Evolutionary conservation across 2,113 vertebrate genomes (phyloP).

Genomic region (Oncorhynchus kisutch): DNA sequence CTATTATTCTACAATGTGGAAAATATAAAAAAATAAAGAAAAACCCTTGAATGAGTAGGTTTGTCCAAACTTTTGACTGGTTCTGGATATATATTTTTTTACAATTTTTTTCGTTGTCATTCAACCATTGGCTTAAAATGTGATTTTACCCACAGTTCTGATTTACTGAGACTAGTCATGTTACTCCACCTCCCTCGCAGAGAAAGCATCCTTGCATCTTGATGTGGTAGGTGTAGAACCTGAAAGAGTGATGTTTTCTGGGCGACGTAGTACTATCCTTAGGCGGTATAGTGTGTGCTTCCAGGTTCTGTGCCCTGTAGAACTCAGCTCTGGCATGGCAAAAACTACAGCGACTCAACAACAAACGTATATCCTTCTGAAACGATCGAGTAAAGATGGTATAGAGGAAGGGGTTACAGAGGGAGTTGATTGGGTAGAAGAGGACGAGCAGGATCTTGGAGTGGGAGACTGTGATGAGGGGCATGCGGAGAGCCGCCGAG

Average conservation of each 20-base stretch:
- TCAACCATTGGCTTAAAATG: no score
- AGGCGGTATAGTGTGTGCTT: conserved; percentile 56
- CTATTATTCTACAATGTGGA: no score
- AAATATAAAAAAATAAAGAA: no score
- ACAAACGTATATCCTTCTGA: conserved; percentile 80
- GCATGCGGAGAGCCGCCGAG: conserved; percentile 85
- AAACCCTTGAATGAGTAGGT: no score
- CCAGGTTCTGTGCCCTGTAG: conserved; percentile 76
- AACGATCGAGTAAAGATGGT: conserved; percentile 91
- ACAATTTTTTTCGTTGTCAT: no score
- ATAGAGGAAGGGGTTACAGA: conserved; percentile 91
- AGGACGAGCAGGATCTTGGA: conserved; percentile 91
- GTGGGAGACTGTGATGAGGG: conserved; percentile 91
- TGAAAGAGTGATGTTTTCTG: conserved; percentile 42
- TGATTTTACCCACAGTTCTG: no score
- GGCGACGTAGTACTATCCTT: conserved; percentile 22
- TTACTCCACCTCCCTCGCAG: conserved; percentile 55
- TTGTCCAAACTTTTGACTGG: no score
- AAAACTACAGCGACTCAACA: conserved; percentile 82
- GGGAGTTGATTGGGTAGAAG: conserved; percentile 93
- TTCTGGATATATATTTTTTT: no score
- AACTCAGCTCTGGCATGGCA: conserved; percentile 71
- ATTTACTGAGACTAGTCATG: conserved; percentile 41
- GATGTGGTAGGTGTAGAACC: conserved; percentile 62
- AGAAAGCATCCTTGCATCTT: conserved; percentile 69